Conservation (phyloP, 2,113 vertebrate species). For the Mandrillus leucophaeus region DNA sequence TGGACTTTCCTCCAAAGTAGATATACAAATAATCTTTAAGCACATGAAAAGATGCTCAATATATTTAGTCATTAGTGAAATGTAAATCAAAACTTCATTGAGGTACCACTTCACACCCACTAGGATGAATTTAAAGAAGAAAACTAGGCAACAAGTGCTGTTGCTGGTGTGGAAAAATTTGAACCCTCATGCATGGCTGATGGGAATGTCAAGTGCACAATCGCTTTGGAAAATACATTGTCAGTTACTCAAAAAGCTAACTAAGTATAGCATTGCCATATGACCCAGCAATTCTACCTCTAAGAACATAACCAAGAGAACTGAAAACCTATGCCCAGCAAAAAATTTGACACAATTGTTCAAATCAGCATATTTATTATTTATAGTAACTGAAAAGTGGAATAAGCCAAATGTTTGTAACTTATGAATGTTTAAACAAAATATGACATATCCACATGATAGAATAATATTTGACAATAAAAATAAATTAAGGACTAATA, state of each 20-base stretch:
- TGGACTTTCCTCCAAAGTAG: neutral
- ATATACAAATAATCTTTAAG: neutral
- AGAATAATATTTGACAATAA: neutral
- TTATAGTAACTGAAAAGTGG: neutral
- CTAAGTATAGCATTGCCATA: neutral
- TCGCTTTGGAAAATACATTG: neutral
- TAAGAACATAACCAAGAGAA: neutral
- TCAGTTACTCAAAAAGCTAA: neutral
- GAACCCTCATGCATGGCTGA: neutral
- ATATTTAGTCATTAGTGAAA: neutral
- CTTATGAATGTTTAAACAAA: neutral
- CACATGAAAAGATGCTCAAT: neutral
- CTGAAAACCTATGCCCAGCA: neutral
- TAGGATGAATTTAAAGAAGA: neutral
- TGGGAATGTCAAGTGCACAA: neutral
- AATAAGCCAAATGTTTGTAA: neutral
- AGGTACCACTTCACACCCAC: neutral
- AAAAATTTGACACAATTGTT: neutral
- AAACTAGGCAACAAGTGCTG: neutral
- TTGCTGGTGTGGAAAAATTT: neutral
- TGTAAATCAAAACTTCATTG: neutral
- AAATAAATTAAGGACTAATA: neutral
- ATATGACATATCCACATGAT: neutral
- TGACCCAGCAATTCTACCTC: neutral
- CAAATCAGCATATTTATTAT: neutral